phyloP scores from a whole-genome alignment of 2,797 vertebrate species.

The Tadarida brasiliensis region DNA sequence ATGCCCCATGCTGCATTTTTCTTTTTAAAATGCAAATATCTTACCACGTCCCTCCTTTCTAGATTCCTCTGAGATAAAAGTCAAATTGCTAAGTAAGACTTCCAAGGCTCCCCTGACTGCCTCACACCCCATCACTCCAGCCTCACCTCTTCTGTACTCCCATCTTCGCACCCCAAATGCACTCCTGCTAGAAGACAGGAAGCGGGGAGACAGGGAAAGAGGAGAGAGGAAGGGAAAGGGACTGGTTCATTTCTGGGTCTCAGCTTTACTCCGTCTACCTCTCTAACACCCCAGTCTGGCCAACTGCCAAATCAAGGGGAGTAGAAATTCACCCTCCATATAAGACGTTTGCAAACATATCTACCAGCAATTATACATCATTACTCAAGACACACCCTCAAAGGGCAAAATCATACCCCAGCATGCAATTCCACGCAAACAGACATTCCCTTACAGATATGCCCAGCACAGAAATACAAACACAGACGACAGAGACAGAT shows the following conservation, averaged over 20 bases:
- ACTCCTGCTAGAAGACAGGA: background rate
- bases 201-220: background rate
- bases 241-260: background rate
- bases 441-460: background rate
- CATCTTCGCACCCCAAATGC: background rate
- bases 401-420: constrained; percentile 57
- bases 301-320: background rate
- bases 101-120: constrained; percentile 3
- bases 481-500: constrained; percentile 25
- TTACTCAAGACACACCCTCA: background rate
- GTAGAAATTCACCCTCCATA: background rate
- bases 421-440: constrained; percentile 54
- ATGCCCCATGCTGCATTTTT: background rate
- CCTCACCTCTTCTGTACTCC: constrained; percentile 45
- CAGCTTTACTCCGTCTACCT: background rate
- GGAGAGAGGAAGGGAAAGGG: background rate
- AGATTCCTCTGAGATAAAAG: constrained; percentile 59
- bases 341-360: background rate
- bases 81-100: constrained; percentile 67
- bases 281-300: background rate
- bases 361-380: background rate
- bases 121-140: constrained; percentile 23
- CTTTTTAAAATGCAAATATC: constrained; percentile 52
- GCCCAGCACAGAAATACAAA: constrained; percentile 46
- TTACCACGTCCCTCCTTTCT: constrained; percentile 22